phyloP scores from a whole-genome alignment of 2,797 vertebrate species.

The Sternarchorhynchus goeldii region DNA sequence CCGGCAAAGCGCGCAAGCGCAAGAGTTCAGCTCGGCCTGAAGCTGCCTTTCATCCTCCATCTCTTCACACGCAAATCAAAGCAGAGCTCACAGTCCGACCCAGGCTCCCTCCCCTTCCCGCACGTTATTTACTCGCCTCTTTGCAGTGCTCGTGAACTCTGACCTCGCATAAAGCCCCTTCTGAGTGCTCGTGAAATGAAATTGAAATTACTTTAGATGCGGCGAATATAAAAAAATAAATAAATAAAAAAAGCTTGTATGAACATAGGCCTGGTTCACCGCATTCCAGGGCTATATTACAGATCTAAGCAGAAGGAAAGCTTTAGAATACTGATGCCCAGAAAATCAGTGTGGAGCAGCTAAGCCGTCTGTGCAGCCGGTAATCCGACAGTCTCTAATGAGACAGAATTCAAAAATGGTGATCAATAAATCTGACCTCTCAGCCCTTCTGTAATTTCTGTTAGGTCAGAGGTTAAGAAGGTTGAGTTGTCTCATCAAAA shows the following conservation, averaged over 20 bases:
- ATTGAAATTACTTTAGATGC: slow-evolving; percentile 26
- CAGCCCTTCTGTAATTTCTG: slow-evolving; percentile 25
- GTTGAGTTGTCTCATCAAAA: slow-evolving; percentile 50
- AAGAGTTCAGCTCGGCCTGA: not conserved
- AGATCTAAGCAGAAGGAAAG: not conserved
- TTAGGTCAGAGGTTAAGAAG: slow-evolving; percentile 51
- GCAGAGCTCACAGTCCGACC: slow-evolving; percentile 5
- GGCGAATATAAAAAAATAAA: slow-evolving; percentile 9
- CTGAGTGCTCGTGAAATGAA: slow-evolving; percentile 9
- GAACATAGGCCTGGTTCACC: not conserved
- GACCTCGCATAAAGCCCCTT: not conserved
- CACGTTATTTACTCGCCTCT: not conserved
- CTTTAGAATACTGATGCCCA: not conserved
- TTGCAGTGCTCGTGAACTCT: not conserved
- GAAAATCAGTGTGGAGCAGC: not conserved
- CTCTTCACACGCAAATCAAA: slow-evolving; percentile 6
- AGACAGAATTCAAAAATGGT: slow-evolving; percentile 20
- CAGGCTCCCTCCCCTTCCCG: slow-evolving; percentile 1
- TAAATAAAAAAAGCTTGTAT: no score
- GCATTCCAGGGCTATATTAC: not conserved
- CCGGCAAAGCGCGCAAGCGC: slow-evolving; percentile 4
- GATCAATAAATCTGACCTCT: slow-evolving; percentile 52
- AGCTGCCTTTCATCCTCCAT: slow-evolving; percentile 13
- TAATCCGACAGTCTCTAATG: slow-evolving; percentile 16
- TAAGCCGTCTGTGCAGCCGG: not conserved